A percentile compares a stretch with the other conserved stretches of the same genome.
phyloP scores from a whole-genome alignment of 2,888 invertebrate genomes.

The Seira ritae region DNA sequence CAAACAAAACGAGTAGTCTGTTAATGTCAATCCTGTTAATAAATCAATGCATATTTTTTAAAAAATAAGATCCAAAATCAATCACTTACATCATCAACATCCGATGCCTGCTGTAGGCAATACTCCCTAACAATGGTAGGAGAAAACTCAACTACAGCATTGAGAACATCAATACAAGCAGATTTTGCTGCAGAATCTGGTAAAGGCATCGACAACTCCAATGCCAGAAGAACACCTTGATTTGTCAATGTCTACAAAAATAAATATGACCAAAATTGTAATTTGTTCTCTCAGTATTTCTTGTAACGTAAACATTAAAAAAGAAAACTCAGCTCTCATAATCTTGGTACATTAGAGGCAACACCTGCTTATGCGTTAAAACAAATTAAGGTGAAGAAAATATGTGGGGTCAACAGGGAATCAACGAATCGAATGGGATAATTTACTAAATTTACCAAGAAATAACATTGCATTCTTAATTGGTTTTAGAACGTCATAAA shows the following conservation, averaged over 20 bases:
- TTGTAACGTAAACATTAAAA: not conserved
- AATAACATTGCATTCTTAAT: slow-evolving; percentile 39
- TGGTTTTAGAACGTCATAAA: slow-evolving; percentile 19
- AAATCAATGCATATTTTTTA: no score
- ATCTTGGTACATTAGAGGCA: slow-evolving; percentile 72
- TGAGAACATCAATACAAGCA: slow-evolving; percentile 98
- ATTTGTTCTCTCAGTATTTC: not conserved
- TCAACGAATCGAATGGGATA: not conserved
- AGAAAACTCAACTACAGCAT: slow-evolving; percentile 98
- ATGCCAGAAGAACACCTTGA: slow-evolving; percentile 90
- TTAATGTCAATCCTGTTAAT: no score
- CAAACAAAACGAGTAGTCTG: slow-evolving; percentile 74
- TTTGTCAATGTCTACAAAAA: slow-evolving; percentile 84
- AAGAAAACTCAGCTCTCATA: slow-evolving; percentile 73
- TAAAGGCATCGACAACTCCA: slow-evolving; percentile 93
- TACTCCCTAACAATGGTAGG: slow-evolving; percentile 98
- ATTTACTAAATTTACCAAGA: not conserved
- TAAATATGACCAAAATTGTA: not conserved
- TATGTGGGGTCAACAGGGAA: not conserved
- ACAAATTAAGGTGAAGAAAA: slow-evolving; percentile 33
- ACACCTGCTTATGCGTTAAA: slow-evolving; percentile 47
- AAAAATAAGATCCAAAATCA: no score
- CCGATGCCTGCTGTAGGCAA: slow-evolving; percentile 93
- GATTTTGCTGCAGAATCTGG: slow-evolving; percentile 96
- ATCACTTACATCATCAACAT: slow-evolving; percentile 91